Base-by-base conservation (phyloP, 2,797 vertebrate genomes). In the Echiichthys vipera region DNA sequence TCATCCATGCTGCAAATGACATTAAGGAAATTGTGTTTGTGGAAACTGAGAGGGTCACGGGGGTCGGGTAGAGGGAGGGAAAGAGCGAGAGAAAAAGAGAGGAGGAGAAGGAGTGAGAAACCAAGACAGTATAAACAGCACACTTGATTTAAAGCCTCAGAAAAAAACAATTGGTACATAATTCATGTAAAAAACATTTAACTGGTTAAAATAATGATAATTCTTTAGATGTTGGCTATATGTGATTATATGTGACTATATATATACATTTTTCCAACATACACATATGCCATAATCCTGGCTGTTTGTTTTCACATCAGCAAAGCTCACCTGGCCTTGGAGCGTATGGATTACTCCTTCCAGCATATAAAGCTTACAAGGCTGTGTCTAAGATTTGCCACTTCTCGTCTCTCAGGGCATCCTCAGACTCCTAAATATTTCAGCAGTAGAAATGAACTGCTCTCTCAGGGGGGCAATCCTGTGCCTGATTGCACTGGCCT, bases 1-100 rank as follows among this genome's bases (percentile, higher is more conserved):
- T 96, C 96, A 87, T 96, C 94, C 94, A 90, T 91, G 94, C 94
- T 89, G 94, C 93, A 98, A 99, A 98, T 97, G 95, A 97, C 96
- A 98, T 98, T 98, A 98, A 89, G 94, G 95, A 98, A 98, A 97
- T 98, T 96, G 96, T 96, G 96, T 98, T 98, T 97, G 94, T 87
- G 94, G 96, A 96, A 94, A 85, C 74, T 69, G 53, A 46, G 36
- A n/a, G 89, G 89, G 85, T 91, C 81, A 82, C 25, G 4, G 54
- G 71, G 87, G 89, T 90, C 88, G 77, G 87, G 53, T 20, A 64
- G 71, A 75, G 55, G 55, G 56, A 65, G 45, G 47, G 70, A 55
- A 74, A 39, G 40, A 55, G 40, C 5, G 40, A 15, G 49, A 40
- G 30, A 37, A n/a, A n/a, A n/a, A n/a, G n/a, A n/a, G n/a, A n/a